Evolutionary conservation across 2,888 invertebrate genomes (phyloP), one percentile per base, ranked within the genome.

Genomic region (Dioctria rufipes): DNA sequence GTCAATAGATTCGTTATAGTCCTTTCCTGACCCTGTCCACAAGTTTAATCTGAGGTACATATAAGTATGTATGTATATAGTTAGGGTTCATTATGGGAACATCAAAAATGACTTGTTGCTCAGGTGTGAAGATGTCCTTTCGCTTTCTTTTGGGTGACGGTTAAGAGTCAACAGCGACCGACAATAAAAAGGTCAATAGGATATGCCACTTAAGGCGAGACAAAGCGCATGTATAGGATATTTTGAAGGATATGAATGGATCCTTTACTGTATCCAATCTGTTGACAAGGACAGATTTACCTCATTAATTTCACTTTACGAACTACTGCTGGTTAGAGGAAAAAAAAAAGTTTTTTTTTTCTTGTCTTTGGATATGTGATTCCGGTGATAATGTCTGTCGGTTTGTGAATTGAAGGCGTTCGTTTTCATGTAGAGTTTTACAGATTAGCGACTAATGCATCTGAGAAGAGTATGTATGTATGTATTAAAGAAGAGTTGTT

Each of bases 231-330:
- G 73, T 73, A 42, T 73, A 43, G 58, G 58, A 49, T 39, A 73
- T 40, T 73, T 73, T 73, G 54, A 40, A 42, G 54, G 58, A 54
- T 73, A 42, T 73, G 54, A 73, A 73, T 73, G 73, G 58, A 40
- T 40, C 39, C 46, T 37, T 39, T 37, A 42, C 39, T 73, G 54
- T 9, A 58, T 39, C 58, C 39, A 58, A 73, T 58, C 73, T 73
- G n/a, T 4, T 73, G 73, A 73, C 73, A 73, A 40, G 54, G 73
- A 73, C 73, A 73, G 54, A 73, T 73, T 73, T 51, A 73, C 58
- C 73, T 58, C 58, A 73, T 73, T 73, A 73, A 73, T 73, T 73
- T 73, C 40, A 73, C n/a, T 25, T 73, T 73, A 73, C n/a, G 58
- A 25, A 61, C 13, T 6, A 25, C 25, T 25, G 25, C 25, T 25